These are phyloP conservation scores for Axea sp. DNA, from an alignment of 2,888 invertebrate species.

Conservation along the genomic window DNA sequence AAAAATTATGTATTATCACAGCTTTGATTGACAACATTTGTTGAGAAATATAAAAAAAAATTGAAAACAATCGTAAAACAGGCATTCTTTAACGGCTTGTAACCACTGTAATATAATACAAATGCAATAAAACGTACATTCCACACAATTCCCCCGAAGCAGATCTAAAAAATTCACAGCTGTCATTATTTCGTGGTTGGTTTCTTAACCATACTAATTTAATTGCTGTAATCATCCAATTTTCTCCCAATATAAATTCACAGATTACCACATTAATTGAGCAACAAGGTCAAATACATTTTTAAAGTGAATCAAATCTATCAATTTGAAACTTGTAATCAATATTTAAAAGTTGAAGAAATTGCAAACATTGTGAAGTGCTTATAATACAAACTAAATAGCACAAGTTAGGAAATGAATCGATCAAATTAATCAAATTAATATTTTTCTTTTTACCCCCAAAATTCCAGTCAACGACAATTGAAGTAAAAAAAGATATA, in stretches of 20 bases:
- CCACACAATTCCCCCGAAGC: constrained; percentile 40
- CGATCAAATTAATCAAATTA: too few species aligned
- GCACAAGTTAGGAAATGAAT: too few species aligned
- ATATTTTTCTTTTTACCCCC: too few species aligned
- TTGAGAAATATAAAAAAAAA: too few species aligned
- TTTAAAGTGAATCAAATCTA: constrained; percentile 5
- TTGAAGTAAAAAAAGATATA: too few species aligned
- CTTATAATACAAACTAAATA: too few species aligned
- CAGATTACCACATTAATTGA: constrained; percentile 42
- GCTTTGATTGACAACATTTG: too few species aligned
- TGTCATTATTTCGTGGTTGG: constrained; percentile 50
- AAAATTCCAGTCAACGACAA: too few species aligned
- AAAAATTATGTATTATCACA: too few species aligned
- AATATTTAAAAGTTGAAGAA: too few species aligned
- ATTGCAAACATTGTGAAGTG: too few species aligned
- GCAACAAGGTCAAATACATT: constrained; percentile 41
- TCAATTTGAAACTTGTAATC: too few species aligned
- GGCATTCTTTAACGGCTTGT: constrained; percentile 37
- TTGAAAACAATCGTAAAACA: constrained; percentile 36
- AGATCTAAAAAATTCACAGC: constrained; percentile 47
- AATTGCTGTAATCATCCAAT: constrained; percentile 57
- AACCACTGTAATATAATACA: constrained; percentile 49
- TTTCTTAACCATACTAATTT: constrained; percentile 50
- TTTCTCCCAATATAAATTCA: constrained; percentile 52
- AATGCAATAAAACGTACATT: constrained; percentile 45